Evolutionary conservation across 2,888 invertebrate species (phyloP), one percentile per base, ranked within the genome.

Genomic region (Lasioglossum leucozonium): DNA sequence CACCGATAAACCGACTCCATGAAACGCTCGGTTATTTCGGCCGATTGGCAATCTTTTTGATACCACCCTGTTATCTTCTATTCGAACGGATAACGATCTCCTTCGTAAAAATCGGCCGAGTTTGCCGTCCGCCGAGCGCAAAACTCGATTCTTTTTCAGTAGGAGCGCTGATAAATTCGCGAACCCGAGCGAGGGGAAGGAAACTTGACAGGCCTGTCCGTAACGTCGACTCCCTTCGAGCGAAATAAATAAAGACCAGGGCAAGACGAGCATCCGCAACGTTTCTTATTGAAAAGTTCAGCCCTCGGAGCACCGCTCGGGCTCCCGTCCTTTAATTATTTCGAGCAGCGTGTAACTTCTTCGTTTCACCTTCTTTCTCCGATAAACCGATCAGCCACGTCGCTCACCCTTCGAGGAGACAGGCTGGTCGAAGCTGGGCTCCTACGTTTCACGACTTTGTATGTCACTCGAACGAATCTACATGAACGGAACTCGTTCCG

Each of bases 241-340:
- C 6, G 16, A 26, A 62, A 62, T 62, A 62, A 62, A 30, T 30
- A 62, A 62, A 62, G 30, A 30, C 1, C 1, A 16, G 16, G 62
- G 6, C 30, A 6, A 30, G 16, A 30, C 16, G 30, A 16, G 16
- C 62, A 62, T 62, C 30, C 18, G 16, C 62, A 30, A 62, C 62
- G 44, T 16, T 62, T 62, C 62, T 62, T 62, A 62, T 62, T 62
- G 62, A 62, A 62, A 62, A 62, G 62, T 62, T 62, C 62, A 62
- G 30, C 30, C 62, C 30, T 8, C 62, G 58, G 26, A 58, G 5
- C 26, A 16, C 30, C 6, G 26, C 58, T 26, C 26, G 11, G 11
- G n/a, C 58, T 62, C n/a, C n/a, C 30, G 58, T 30, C 62, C 62
- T 62, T 30, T 62, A 30, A 62, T 30, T 62, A 62, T 62, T 62